Conservation (phyloP, 2,113 vertebrate species). For the Apteryx owenii region DNA sequence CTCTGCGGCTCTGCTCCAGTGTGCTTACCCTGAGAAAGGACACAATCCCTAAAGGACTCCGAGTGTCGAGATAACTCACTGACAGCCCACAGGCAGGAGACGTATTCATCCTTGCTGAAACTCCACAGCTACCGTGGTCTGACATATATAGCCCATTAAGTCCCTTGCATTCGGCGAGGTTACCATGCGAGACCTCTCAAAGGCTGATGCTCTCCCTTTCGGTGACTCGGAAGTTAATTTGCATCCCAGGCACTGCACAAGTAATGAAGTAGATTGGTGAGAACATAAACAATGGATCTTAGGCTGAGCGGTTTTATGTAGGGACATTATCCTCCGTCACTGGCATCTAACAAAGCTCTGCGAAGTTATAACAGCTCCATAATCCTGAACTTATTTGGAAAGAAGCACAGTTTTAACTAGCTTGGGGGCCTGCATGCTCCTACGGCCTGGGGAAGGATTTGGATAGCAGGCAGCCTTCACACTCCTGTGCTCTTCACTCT, state of each 20-base stretch:
- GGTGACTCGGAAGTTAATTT: neutral
- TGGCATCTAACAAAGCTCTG: neutral
- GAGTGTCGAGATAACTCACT: neutral
- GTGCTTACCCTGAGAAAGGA: neutral
- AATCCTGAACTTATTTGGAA: neutral
- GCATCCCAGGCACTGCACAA: neutral
- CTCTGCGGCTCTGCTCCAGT: neutral
- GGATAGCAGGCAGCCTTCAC: neutral
- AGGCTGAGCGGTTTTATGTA: constrained; percentile 4
- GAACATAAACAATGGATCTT: neutral
- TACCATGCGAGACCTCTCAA: neutral
- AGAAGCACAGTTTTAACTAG: neutral
- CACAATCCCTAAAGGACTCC: too few species aligned
- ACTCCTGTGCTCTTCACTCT: neutral
- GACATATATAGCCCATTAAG: neutral
- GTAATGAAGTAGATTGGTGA: neutral
- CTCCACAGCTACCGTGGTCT: neutral
- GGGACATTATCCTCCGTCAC: neutral
- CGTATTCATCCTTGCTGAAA: neutral
- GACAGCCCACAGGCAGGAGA: too few species aligned
- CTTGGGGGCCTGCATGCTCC: neutral
- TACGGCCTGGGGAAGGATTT: neutral
- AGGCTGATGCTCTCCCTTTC: neutral
- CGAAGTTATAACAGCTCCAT: neutral
- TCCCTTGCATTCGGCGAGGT: neutral